Percentiles rank a stretch among this genome's conserved stretches.
Conservation (phyloP, 2,113 vertebrate species). For the Cynopterus brachyotis region DNA sequence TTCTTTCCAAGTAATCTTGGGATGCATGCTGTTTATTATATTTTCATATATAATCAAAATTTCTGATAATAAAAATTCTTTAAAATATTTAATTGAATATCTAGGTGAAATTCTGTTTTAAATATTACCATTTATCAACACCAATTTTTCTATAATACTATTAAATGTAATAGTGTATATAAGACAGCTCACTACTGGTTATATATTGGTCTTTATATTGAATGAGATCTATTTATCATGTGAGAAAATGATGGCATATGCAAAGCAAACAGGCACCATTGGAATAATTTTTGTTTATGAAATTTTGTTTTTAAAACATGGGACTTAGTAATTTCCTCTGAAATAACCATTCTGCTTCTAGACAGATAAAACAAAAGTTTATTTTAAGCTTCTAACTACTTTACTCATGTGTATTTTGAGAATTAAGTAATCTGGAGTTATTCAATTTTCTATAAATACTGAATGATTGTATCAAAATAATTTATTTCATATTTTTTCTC, state of each 20-base stretch:
- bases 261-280: background rate
- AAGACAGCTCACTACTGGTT: background rate
- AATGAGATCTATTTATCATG: background rate
- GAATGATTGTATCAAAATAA: conserved; percentile 21
- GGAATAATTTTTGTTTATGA: background rate
- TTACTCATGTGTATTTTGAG: background rate
- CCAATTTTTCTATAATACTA: background rate
- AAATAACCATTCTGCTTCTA: background rate
- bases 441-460: background rate
- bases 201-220: background rate
- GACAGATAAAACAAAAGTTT: background rate
- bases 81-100: background rate
- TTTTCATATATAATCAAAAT: background rate
- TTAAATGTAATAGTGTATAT: background rate
- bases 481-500: background rate
- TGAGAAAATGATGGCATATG: background rate
- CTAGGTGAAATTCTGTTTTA: background rate
- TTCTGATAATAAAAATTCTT: background rate
- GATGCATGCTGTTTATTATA: background rate
- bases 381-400: background rate
- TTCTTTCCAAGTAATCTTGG: background rate
- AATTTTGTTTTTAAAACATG: background rate
- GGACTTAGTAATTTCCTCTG: background rate
- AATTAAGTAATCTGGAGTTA: background rate
- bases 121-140: background rate